phyloP scores from a whole-genome alignment of 2,113 vertebrate genomes.

The Microtus ochrogaster region DNA sequence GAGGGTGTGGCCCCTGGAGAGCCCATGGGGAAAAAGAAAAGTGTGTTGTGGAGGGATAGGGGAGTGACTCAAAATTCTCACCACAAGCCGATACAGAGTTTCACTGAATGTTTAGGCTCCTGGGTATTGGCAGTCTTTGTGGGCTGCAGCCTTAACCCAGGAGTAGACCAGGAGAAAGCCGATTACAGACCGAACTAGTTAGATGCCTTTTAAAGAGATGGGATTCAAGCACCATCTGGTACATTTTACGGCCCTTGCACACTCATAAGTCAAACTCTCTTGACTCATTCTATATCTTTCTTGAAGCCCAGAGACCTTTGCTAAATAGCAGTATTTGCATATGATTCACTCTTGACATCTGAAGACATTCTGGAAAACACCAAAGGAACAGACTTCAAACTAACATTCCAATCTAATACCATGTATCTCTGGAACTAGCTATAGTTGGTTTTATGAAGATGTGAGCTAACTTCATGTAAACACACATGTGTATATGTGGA shows the following conservation, averaged over 20 bases:
- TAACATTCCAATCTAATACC: background rate
- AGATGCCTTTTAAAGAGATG: background rate
- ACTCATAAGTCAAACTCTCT: background rate
- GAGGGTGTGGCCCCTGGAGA: background rate
- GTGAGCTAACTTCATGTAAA: background rate
- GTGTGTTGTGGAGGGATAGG: background rate
- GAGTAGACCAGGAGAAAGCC: background rate
- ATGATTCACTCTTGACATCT: background rate
- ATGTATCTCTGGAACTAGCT: background rate
- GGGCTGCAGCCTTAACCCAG: background rate
- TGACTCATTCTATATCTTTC: background rate
- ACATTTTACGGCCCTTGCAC: background rate
- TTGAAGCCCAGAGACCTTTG: background rate
- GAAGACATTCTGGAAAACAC: slow-evolving; percentile 47
- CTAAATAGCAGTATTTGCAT: slow-evolving; percentile 4
- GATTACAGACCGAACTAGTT: slow-evolving; percentile 5
- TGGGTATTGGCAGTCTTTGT: background rate
- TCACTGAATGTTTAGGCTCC: background rate
- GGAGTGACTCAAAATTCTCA: background rate
- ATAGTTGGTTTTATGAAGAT: background rate
- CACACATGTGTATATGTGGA: background rate
- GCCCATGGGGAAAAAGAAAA: background rate
- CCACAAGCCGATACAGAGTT: background rate
- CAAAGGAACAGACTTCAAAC: slow-evolving; percentile 25
- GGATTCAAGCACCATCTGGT: background rate